Conservation (phyloP, 2,888 invertebrate species). For the Drosophila acutilabella region DNA sequence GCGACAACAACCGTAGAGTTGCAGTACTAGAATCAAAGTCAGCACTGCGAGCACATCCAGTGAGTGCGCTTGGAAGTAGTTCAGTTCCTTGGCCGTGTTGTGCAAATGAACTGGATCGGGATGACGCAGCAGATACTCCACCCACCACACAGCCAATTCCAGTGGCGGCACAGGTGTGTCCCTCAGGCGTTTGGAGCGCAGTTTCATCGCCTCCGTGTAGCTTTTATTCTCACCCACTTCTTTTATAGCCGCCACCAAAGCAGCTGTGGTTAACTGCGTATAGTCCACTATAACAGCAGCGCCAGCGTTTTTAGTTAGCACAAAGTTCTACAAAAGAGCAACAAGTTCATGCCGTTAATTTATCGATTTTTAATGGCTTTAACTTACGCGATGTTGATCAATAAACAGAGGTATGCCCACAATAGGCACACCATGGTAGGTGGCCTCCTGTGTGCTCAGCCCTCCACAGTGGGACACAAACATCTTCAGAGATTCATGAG, state of each 20-base stretch:
- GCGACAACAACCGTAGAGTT: background rate
- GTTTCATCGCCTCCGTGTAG: conserved; percentile 23
- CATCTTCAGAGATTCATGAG: conserved; percentile 66
- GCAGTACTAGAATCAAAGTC: conserved; percentile 2
- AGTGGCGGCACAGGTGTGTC: conserved; percentile 39
- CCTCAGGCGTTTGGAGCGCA: conserved; percentile 34
- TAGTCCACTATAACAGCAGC: conserved; percentile 30
- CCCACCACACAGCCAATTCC: conserved; percentile 53
- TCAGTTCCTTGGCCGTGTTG: conserved; percentile 30
- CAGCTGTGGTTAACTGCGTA: conserved; percentile 14
- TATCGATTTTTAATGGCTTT: background rate
- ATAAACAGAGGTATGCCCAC: conserved; percentile 74
- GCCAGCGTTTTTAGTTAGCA: conserved; percentile 34
- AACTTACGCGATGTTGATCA: conserved; percentile 67
- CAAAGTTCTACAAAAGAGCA: conserved; percentile 32
- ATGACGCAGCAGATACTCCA: conserved; percentile 40
- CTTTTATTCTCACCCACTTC: conserved; percentile 31
- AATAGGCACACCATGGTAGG: conserved; percentile 77
- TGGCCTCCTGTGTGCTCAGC: conserved; percentile 74
- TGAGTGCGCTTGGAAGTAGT: conserved; percentile 50
- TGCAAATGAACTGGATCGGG: conserved; percentile 45
- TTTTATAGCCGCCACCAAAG: conserved; percentile 22
- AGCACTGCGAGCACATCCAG: conserved; percentile 43
- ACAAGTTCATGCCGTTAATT: too few relatives aligned
- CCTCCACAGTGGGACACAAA: conserved; percentile 78